These are phyloP conservation scores for Agrilus mali DNA, from an alignment of 2,888 invertebrate species.

Conservation along the genomic window DNA sequence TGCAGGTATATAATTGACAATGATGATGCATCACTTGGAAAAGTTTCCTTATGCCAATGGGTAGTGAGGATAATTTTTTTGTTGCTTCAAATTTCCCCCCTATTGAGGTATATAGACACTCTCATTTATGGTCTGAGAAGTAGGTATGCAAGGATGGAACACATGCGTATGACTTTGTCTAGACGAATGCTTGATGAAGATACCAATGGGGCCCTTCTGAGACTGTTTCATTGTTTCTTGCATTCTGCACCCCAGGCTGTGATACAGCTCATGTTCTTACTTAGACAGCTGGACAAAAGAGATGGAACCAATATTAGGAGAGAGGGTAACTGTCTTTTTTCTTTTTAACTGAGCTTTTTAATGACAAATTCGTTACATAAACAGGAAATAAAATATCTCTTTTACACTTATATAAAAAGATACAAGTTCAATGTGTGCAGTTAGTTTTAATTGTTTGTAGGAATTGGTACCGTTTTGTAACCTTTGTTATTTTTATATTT, in stretches of 20 bases:
- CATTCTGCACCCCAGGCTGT: constrained; percentile 35
- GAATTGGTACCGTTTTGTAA: too few species aligned
- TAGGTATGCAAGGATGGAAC: constrained; percentile 25
- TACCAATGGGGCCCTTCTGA: constrained; percentile 32
- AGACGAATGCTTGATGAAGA: constrained; percentile 36
- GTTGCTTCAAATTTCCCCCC: constrained; percentile 35
- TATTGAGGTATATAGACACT: constrained; percentile 35
- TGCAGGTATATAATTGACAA: constrained; percentile 36
- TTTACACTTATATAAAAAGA: too few species aligned
- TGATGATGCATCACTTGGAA: constrained; percentile 32
- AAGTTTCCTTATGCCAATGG: constrained; percentile 33
- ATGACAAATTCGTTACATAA: constrained; percentile 2
- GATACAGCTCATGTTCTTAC: constrained; percentile 32
- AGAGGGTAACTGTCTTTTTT: constrained; percentile 1
- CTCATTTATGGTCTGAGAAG: constrained; percentile 32
- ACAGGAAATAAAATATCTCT: background rate
- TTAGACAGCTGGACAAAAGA: constrained; percentile 23
- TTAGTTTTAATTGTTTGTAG: too few species aligned
- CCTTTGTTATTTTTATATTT: too few species aligned
- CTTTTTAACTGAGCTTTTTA: background rate
- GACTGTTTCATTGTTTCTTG: constrained; percentile 35
- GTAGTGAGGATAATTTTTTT: constrained; percentile 33
- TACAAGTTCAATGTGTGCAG: too few species aligned
- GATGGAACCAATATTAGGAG: constrained; percentile 12
- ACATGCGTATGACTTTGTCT: constrained; percentile 28